Base-by-base conservation (phyloP, 2,888 invertebrate species). In the Tachina grossa region DNA sequence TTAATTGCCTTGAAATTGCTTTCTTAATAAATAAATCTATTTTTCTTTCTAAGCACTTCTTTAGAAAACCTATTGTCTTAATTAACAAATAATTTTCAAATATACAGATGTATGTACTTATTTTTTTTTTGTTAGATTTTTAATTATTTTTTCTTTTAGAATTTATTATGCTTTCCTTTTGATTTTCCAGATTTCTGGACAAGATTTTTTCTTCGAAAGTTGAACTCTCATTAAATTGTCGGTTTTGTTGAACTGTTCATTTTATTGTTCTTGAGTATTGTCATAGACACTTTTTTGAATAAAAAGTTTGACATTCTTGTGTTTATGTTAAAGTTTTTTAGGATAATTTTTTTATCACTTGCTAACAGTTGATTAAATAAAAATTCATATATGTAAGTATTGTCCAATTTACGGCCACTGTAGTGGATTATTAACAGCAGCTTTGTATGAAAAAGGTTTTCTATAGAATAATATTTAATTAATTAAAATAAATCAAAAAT, bases 201-300 rank as follows among this genome's bases (percentile, higher is more conserved):
- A 53, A 41, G 22, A 31, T 39, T 31, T 63, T 43, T 75, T 43
- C 10, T 10, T n/a, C 8, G 43, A 31, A 49, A 59, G 11, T 57
- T 22, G 51, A 59, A 82, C 55, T 72, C 71, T 72, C 71, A 77
- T 83, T 83, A 66, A 83, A 83, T 31, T 83, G 77, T 77, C 47
- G 66, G 22, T 59, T 69, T 47, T 47, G 57, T 68, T 74, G 47
- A 72, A 47, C 9, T 53, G 9, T 55, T 49, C 19, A 63, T 43
- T 47, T 57, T 43, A 43, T 45, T 31, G 19, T 45, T 45, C n/a
- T 31, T 71, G 57, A 53, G 61, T 41, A 47, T 68, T 83, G 71
- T 71, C 76, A 71, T 57, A 77, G 57, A 77, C 69, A 82, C 71
- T 55, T 31, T 65, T 14, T 5, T 22, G 1, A 31, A 9, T 5